Conservation (phyloP, 2,797 vertebrate species). For the Aldrovandia affinis region DNA sequence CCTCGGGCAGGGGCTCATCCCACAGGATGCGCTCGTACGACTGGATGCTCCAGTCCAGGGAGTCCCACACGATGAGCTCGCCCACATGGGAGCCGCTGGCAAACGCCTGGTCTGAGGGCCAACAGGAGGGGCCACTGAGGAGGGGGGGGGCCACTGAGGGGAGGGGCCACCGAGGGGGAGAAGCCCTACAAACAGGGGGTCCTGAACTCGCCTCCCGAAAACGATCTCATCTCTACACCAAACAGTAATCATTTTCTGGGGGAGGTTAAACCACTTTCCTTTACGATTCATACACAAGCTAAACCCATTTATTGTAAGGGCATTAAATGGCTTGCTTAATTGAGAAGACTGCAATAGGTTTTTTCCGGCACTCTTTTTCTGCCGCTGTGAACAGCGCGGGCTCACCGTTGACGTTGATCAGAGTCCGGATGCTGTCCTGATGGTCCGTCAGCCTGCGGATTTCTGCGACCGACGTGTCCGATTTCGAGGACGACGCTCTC, state of each 20-base stretch:
- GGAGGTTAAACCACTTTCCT: no score
- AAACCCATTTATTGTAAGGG: background rate
- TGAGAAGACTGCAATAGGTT: background rate
- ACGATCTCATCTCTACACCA: no score
- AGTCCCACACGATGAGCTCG: slow-evolving; percentile 91
- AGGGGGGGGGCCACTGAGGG: background rate
- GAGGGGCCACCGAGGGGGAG: background rate
- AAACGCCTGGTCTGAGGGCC: slow-evolving; percentile 79
- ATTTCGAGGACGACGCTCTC: slow-evolving; percentile 61
- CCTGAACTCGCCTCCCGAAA: no score
- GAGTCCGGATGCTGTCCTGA: slow-evolving; percentile 88
- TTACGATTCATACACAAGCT: background rate
- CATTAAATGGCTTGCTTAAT: background rate
- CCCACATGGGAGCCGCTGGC: slow-evolving; percentile 89
- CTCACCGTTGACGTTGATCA: slow-evolving; percentile 86
- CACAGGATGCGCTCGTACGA: slow-evolving; percentile 85
- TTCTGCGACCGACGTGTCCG: slow-evolving; percentile 69
- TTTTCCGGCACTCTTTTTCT: background rate
- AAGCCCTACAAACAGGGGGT: no score
- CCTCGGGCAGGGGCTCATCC: slow-evolving; percentile 75
- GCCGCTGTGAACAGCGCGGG: fast-evolving
- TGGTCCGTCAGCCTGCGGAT: slow-evolving; percentile 83
- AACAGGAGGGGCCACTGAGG: background rate
- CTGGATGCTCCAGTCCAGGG: slow-evolving; percentile 82
- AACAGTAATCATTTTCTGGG: no score